Conservation (phyloP, 2,113 vertebrate species). For the Abramis brama region DNA sequence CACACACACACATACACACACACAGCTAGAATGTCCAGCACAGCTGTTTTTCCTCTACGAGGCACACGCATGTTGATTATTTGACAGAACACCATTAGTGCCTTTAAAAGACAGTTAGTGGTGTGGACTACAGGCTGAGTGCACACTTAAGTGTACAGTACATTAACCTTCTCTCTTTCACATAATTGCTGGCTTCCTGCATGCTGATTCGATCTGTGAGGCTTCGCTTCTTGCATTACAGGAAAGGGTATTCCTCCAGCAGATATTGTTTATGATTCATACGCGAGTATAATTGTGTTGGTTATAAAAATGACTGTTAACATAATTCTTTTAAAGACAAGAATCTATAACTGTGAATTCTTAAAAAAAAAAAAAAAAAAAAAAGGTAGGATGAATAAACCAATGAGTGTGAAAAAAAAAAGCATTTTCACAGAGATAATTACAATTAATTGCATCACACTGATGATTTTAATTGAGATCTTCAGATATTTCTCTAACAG, state of each 20-base stretch:
- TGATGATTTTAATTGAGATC: slow-evolving; percentile 33
- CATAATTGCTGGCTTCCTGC: slow-evolving; percentile 20
- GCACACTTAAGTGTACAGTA: slow-evolving; percentile 5
- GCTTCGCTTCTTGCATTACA: neutral
- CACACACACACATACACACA: neutral
- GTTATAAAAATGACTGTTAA: slow-evolving; percentile 15
- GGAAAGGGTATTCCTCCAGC: neutral
- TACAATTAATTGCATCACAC: slow-evolving; percentile 2
- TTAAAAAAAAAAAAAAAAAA: too few species aligned
- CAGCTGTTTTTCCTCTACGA: slow-evolving; percentile 10
- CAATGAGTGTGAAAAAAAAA: neutral
- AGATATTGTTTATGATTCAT: slow-evolving; percentile 18
- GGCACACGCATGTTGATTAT: slow-evolving; percentile 4
- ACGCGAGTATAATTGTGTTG: neutral
- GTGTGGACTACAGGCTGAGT: slow-evolving; percentile 15
- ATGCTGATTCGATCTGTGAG: slow-evolving; percentile 21
- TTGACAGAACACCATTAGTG: slow-evolving; percentile 25
- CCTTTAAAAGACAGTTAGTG: slow-evolving; percentile 22
- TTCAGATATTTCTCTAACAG: neutral
- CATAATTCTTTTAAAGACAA: slow-evolving; percentile 11
- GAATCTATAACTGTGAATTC: neutral
- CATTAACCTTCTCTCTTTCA: slow-evolving; percentile 32
- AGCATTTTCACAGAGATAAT: neutral
- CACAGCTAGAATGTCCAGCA: neutral
- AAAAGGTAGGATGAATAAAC: neutral